phyloP scores from a whole-genome alignment of 2,113 vertebrate species.

The Xiphophorus hellerii region DNA sequence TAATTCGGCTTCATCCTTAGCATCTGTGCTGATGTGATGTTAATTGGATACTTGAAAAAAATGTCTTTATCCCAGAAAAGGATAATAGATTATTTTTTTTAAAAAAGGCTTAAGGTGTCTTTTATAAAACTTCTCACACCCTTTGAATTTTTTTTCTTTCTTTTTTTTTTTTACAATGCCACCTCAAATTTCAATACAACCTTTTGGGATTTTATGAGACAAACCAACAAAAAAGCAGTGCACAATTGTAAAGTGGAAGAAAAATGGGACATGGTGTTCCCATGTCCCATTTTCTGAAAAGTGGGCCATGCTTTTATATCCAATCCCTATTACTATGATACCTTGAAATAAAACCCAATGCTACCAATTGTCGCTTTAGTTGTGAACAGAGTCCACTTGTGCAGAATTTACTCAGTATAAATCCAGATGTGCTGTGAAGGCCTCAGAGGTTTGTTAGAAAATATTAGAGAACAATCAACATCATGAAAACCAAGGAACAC shows the following conservation, averaged over 20 bases:
- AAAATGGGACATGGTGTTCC: not conserved
- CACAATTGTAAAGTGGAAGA: not conserved
- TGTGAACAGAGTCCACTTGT: not conserved
- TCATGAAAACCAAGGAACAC: not conserved
- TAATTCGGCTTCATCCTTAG: not conserved
- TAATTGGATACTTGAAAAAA: not conserved
- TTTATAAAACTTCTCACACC: not conserved
- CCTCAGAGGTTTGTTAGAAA: not conserved
- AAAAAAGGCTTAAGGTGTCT: no score
- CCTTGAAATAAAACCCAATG: not conserved
- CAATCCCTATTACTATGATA: not conserved
- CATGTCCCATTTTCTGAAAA: slow-evolving; percentile 1
- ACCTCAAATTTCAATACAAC: no score
- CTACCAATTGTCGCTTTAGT: not conserved
- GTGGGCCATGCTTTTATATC: not conserved
- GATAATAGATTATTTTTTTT: no score
- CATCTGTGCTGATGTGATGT: slow-evolving; percentile 1
- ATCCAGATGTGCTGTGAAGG: not conserved
- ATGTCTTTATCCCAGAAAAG: not conserved
- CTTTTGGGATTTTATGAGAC: no score
- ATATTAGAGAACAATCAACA: not conserved
- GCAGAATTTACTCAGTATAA: not conserved
- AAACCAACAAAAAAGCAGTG: no score
- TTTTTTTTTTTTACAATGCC: no score
- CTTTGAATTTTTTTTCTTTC: no score